Percentiles rank a stretch among this genome's conserved stretches.
These are phyloP conservation scores for Cochlearius cochlearius DNA, from an alignment of 2,113 vertebrate genomes.

Conservation along the genomic window DNA sequence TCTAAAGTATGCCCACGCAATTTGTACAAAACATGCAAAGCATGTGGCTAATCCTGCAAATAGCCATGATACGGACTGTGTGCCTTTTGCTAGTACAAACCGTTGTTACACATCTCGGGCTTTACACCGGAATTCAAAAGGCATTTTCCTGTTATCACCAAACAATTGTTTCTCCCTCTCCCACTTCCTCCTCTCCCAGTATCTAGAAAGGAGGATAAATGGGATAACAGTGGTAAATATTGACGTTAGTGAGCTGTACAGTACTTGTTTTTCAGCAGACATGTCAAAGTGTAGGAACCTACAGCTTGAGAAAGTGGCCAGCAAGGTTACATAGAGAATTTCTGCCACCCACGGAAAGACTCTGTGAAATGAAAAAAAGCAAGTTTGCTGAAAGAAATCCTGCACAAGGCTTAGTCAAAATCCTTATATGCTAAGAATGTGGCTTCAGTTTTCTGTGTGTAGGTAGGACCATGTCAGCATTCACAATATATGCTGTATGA, in stretches of 20 bases:
- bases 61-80: not conserved
- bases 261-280: conserved; percentile 25
- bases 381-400: conserved; percentile 7
- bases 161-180: conserved; percentile 35
- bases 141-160: not conserved
- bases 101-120: not conserved
- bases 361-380: not conserved
- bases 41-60: not conserved
- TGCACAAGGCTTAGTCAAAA: not conserved
- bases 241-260: not conserved
- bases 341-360: not conserved
- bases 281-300: not conserved
- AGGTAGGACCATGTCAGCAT: not conserved
- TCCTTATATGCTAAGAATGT: not conserved
- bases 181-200: conserved; percentile 22
- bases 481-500: not conserved
- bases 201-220: conserved; percentile 16
- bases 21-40: not conserved
- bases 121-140: not conserved
- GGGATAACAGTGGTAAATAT: conserved; percentile 5
- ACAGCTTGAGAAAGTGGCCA: not conserved
- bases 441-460: not conserved
- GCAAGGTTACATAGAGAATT: not conserved
- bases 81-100: not conserved
- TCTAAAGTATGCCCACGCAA: not conserved